Evolutionary conservation across 1,140 invertebrate species (phyloP), one percentile per base, ranked within the genome.

Genomic region (Neodiprion fabricii): DNA sequence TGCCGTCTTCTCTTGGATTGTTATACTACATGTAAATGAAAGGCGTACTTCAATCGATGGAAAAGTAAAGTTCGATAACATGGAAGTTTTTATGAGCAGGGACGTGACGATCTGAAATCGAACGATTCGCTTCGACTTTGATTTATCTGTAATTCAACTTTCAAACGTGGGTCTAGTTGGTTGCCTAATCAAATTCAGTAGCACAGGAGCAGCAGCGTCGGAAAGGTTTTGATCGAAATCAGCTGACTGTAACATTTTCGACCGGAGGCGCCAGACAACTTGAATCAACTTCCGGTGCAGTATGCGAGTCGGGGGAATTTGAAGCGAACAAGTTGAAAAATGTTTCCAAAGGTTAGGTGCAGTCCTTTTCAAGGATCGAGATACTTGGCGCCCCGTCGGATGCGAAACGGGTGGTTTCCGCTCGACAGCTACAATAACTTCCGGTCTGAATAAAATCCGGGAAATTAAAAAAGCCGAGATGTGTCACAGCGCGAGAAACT

Each of bases 351-450:
- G 53, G 53, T 61, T 61, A 17, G n/a, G 9, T 61, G 53, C 53
- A 61, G 53, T 61, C n/a, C 53, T 61, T 61, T 61, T 61, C 9
- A 9, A 61, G 53, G n/a, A 17, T 14, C 53, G n/a, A 17, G 11
- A 12, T 61, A 14, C 53, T 17, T 61, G 53, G 53, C 53, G 53
- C 53, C 53, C 53, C 53, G 53, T 17, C 53, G 53, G n/a, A 61
- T 61, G 53, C n/a, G 53, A 61, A 61, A 9, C 53, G 53, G 53
- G 53, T 61, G 53, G 53, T 61, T 61, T 61, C 53, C 53, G 8
- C 53, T 9, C 53, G 53, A 61, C 53, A 61, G 53, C 53, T 61
- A 61, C 53, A 17, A 61, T 61, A 61, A 61, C 53, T 61, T 61
- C 53, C 53, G 53, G 53, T 14, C 11, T 17, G n/a, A 61, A 61